Conservation (phyloP, 1,140 invertebrate genomes). For the Drosophila triauraria region DNA sequence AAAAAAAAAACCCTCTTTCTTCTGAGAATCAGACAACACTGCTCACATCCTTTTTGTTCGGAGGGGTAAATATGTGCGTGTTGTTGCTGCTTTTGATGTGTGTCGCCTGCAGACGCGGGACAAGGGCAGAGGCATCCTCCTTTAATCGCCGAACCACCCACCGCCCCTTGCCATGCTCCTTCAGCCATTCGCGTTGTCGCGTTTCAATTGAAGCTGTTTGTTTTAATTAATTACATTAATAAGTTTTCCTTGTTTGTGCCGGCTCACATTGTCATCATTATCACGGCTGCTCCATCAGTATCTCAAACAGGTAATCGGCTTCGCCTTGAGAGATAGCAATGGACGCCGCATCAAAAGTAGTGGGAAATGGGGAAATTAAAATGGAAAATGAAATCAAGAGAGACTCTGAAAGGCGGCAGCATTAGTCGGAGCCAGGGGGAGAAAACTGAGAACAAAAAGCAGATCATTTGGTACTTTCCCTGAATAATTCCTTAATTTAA, state of each 20-base stretch:
- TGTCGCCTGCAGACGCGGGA: conserved; percentile 51
- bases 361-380: conserved; percentile 1
- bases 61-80: conserved; percentile 35
- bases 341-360: too few species aligned
- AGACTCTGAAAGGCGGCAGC: not conserved
- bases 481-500: too few species aligned
- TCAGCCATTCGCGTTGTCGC: conserved; percentile 16
- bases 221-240: conserved; percentile 81
- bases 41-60: conserved; percentile 22
- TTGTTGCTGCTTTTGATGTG: conserved; percentile 64
- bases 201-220: conserved; percentile 77
- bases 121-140: conserved; percentile 60
- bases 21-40: conserved; percentile 14
- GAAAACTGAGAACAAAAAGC: not conserved
- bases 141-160: conserved; percentile 68
- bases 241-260: conserved; percentile 66
- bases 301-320: conserved; percentile 30
- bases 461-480: not conserved
- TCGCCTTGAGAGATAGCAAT: conserved; percentile 15
- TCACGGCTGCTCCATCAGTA: conserved; percentile 26
- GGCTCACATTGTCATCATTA: conserved; percentile 48
- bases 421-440: not conserved
- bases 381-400: conserved; percentile 51
- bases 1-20: too few species aligned
- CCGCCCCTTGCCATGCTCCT: conserved; percentile 19